These are phyloP conservation scores for Amblyopsis hoosieri DNA, from an alignment of 2,797 vertebrate species.

Conservation along the genomic window DNA sequence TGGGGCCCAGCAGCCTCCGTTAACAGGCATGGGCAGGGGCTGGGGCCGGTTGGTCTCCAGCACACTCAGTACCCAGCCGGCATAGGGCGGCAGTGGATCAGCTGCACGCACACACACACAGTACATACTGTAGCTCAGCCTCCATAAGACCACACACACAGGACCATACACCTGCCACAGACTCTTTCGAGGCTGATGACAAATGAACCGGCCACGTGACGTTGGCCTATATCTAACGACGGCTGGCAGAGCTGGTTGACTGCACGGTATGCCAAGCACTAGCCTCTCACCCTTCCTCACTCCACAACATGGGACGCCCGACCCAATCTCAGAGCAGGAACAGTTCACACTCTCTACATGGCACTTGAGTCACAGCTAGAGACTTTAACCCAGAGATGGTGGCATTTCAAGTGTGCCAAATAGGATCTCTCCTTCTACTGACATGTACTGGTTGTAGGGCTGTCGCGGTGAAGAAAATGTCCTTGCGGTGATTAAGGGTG, in stretches of 20 bases:
- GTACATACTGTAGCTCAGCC: too few relatives aligned
- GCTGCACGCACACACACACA: conserved; percentile 60
- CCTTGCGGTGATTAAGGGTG: too few relatives aligned
- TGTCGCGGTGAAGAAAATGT: too few relatives aligned
- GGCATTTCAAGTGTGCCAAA: too few relatives aligned
- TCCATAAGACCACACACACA: too few relatives aligned
- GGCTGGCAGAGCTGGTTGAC: background rate
- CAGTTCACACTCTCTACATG: background rate
- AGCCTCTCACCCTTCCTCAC: conserved; percentile 9
- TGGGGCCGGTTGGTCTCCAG: conserved; percentile 93
- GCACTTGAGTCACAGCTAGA: too few relatives aligned
- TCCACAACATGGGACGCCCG: conserved; percentile 11
- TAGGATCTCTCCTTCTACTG: too few relatives aligned
- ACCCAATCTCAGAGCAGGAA: conserved; percentile 4
- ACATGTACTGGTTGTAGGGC: too few relatives aligned
- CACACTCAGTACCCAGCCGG: conserved; percentile 91
- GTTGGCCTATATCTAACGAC: background rate
- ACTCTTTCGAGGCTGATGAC: background rate
- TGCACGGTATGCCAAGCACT: conserved; percentile 8
- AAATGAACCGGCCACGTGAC: background rate
- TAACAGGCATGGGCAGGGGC: conserved; percentile 95
- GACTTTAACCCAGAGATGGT: too few relatives aligned
- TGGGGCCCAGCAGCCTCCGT: conserved; percentile 97
- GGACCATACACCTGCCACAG: too few relatives aligned
- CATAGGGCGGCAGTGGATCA: conserved; percentile 94